Evolutionary conservation across 2,113 vertebrate genomes (phyloP).

Genomic region (Oreochromis spilurus): DNA sequence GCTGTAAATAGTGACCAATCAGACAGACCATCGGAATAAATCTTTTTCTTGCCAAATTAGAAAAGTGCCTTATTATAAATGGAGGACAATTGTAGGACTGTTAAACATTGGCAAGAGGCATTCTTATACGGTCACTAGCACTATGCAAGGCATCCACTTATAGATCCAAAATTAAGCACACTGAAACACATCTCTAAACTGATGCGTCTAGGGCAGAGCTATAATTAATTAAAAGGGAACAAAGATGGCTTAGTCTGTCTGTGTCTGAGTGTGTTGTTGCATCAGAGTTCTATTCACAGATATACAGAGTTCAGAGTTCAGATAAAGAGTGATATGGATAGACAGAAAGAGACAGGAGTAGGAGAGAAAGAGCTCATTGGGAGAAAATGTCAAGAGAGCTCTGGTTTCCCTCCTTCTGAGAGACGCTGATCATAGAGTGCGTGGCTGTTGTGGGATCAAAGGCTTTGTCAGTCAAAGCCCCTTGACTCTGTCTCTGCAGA

Average conservation of each 20-base stretch:
- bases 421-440: slow-evolving; percentile 61
- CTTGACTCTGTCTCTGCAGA: slow-evolving; percentile 53
- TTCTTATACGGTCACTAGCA: not conserved
- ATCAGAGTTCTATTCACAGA: not conserved
- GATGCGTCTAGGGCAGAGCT: not conserved
- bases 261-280: not conserved
- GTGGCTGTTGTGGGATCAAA: slow-evolving; percentile 67
- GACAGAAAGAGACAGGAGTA: not conserved
- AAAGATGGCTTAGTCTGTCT: not conserved
- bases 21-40: not conserved
- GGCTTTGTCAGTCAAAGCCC: slow-evolving; percentile 72
- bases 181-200: not conserved
- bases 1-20: not conserved
- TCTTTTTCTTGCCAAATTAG: not conserved
- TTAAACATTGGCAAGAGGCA: not conserved
- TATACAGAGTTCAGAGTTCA: not conserved
- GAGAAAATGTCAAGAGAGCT: slow-evolving; percentile 19
- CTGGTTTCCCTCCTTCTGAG: slow-evolving; percentile 17
- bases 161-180: not conserved
- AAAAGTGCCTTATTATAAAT: not conserved
- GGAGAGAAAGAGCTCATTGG: not conserved
- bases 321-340: not conserved
- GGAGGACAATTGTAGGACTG: not conserved
- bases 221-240: not conserved
- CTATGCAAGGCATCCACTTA: not conserved